Percentiles rank a stretch among this genome's conserved stretches.
Evolutionary conservation across 1,140 invertebrate species (phyloP).

Genomic region (Leptonema lineaticorne): DNA sequence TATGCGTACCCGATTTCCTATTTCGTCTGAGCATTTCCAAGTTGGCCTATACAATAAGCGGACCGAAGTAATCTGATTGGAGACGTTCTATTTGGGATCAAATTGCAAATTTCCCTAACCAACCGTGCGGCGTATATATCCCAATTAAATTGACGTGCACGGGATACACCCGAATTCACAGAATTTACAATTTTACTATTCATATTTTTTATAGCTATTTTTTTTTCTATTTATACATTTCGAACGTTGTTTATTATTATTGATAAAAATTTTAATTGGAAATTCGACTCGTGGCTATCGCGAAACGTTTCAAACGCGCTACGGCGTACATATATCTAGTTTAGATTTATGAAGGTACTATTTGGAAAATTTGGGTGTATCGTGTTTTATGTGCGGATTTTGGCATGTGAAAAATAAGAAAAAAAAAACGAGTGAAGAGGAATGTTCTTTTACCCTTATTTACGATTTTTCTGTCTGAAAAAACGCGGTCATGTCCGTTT

Average conservation of each 20-base stretch:
- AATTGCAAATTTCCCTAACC: conserved; percentile 16
- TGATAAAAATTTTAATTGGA: neutral
- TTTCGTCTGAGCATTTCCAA: neutral
- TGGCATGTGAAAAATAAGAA: neutral
- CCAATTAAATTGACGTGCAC: conserved; percentile 1
- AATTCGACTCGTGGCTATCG: neutral
- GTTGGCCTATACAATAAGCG: neutral
- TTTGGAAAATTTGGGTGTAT: neutral
- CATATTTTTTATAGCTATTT: too few species aligned
- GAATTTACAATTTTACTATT: too few species aligned
- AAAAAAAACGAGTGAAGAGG: too few species aligned
- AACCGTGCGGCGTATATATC: neutral
- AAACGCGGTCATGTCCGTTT: neutral
- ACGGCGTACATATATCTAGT: too few species aligned
- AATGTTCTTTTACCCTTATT: neutral
- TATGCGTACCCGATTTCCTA: neutral
- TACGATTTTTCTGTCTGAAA: conserved; percentile 1
- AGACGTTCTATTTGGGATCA: conserved; percentile 17
- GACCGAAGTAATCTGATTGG: neutral
- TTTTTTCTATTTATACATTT: too few species aligned
- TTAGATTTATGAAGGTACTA: neutral
- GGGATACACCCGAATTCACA: too few species aligned
- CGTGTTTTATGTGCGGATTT: neutral
- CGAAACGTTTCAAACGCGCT: too few species aligned
- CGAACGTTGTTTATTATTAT: too few species aligned